A percentile compares a stretch with the other conserved stretches of the same genome.
These are phyloP conservation scores for Borostomias antarcticus DNA, from an alignment of 2,797 vertebrate species.

Conservation along the genomic window DNA sequence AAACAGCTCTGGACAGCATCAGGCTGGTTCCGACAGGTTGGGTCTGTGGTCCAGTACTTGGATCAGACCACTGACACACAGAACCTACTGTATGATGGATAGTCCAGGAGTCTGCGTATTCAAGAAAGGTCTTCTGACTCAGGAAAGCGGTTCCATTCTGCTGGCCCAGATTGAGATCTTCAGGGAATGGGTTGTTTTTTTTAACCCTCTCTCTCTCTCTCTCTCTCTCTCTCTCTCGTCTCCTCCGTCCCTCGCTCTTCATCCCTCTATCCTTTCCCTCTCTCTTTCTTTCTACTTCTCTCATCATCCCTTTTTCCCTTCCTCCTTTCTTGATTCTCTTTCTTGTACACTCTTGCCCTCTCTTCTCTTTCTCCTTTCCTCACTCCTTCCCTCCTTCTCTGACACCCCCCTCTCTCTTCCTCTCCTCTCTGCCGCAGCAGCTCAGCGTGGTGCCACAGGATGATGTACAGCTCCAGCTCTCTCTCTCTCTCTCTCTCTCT, in stretches of 20 bases:
- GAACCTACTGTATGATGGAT: no score
- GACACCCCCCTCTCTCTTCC: no score
- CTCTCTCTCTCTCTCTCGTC: conserved; percentile 25
- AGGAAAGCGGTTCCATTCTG: no score
- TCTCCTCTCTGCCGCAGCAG: neutral
- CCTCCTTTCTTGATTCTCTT: neutral
- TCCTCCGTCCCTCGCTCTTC: conserved; percentile 18
- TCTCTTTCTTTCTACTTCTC: conserved; percentile 6
- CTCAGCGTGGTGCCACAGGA: neutral
- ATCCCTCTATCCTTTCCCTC: conserved; percentile 31
- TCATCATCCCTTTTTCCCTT: neutral
- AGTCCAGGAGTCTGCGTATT: no score
- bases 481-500: neutral
- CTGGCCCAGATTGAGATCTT: no score
- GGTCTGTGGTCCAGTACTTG: no score
- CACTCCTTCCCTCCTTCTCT: neutral
- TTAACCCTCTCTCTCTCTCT: conserved; percentile 35
- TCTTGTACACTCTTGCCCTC: neutral
- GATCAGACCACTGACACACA: no score
- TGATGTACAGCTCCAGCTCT: neutral
- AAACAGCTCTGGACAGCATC: no score
- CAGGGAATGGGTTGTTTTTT: conserved; percentile 5
- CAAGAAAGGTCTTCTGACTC: no score
- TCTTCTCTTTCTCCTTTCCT: neutral
- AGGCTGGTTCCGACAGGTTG: no score